A percentile compares a stretch with the other conserved stretches of the same genome.
phyloP scores from a whole-genome alignment of 92 coral and sea anemone species.

The Isaurus tuberculatus region DNA sequence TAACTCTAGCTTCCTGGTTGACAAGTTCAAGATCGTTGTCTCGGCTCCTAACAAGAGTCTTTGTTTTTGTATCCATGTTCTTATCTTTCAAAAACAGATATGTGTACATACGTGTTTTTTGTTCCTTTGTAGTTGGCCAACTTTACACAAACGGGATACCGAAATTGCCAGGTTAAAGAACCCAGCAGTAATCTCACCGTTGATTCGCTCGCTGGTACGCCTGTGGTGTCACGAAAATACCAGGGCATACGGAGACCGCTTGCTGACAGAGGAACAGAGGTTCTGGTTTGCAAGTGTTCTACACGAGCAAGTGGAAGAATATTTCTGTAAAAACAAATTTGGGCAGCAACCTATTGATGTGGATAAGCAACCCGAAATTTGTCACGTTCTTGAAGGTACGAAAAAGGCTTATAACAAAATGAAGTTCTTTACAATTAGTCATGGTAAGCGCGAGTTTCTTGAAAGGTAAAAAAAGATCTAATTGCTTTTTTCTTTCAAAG shows the following conservation, averaged over 20 bases:
- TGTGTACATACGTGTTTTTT: not conserved
- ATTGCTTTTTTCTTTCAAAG: no score
- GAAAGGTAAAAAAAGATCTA: no score
- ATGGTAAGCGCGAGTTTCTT: no score
- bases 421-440: not conserved
- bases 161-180: constrained; percentile 60
- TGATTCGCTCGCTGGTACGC: constrained; percentile 92
- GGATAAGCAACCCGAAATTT: constrained; percentile 41
- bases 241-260: constrained; percentile 87
- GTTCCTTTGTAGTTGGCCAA: constrained; percentile 72
- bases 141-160: constrained; percentile 45
- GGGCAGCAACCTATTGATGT: constrained; percentile 35
- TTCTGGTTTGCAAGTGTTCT: constrained; percentile 88
- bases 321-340: constrained; percentile 79
- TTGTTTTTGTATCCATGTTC: no score
- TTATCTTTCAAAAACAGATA: not conserved
- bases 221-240: constrained; percentile 98
- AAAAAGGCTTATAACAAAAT: not conserved
- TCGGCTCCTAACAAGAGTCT: no score
- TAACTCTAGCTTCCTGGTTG: no score
- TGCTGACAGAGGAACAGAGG: constrained; percentile 84
- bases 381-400: constrained; percentile 53
- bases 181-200: constrained; percentile 91
- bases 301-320: constrained; percentile 77
- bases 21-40: no score